Evolutionary conservation across 2,888 invertebrate genomes (phyloP).

Genomic region (Sialis lutaria): DNA sequence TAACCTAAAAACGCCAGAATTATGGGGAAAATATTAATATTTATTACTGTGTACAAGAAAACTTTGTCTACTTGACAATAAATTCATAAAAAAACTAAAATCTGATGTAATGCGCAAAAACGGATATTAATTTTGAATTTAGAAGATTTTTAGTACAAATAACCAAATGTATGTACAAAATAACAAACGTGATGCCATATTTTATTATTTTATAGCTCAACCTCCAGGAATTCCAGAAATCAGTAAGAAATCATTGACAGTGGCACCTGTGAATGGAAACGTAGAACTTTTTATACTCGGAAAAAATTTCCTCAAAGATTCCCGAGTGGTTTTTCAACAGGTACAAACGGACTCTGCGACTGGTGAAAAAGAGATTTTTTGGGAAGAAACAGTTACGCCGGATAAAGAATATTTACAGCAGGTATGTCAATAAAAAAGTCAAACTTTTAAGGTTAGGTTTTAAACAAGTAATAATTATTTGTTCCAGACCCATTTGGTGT

Average conservation of each 20-base stretch:
- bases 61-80: no score
- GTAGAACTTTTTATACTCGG: constrained; percentile 75
- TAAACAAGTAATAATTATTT: constrained; percentile 8
- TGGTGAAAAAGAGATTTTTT: constrained; percentile 37
- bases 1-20: no score
- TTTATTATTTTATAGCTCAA: constrained; percentile 44
- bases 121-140: no score
- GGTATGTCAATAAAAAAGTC: constrained; percentile 25
- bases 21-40: no score
- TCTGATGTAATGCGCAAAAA: no score
- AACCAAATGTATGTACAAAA: background rate
- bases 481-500: constrained; percentile 68
- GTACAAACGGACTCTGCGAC: constrained; percentile 16
- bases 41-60: no score
- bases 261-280: constrained; percentile 65
- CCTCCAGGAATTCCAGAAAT: constrained; percentile 87
- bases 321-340: constrained; percentile 61
- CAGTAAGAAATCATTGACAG: constrained; percentile 70
- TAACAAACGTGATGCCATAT: background rate
- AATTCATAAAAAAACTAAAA: no score
- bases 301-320: constrained; percentile 85
- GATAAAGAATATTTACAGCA: constrained; percentile 81
- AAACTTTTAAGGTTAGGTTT: no score
- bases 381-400: constrained; percentile 70
- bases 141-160: no score